Evolutionary conservation across 1,140 invertebrate genomes (phyloP).

Genomic region (Drosophila watanabei): DNA sequence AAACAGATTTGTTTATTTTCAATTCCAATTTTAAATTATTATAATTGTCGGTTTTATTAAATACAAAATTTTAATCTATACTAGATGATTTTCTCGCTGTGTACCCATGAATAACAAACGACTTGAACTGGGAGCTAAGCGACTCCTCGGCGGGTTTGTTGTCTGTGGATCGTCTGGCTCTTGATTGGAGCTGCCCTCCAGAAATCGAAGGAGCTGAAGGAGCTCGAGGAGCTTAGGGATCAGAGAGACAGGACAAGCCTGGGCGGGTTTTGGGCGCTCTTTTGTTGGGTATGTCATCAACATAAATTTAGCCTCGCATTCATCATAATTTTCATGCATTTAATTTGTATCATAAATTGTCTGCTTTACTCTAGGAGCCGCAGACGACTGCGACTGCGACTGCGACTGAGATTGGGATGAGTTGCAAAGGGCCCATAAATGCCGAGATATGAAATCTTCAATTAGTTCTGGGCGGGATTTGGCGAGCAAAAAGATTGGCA

Average conservation of each 20-base stretch:
- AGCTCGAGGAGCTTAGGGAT: constrained; percentile 21
- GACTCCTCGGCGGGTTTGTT: constrained; percentile 20
- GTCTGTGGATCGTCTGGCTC: constrained; percentile 69
- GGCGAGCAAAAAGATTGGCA: neutral
- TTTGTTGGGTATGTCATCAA: constrained; percentile 73
- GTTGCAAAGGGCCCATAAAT: constrained; percentile 40
- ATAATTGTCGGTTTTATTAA: no score
- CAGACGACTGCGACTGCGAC: constrained; percentile 5
- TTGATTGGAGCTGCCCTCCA: constrained; percentile 68
- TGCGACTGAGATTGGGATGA: constrained; percentile 40
- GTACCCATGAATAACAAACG: constrained; percentile 22
- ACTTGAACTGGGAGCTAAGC: constrained; percentile 24
- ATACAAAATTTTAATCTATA: no score
- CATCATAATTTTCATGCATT: constrained; percentile 83
- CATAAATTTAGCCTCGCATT: constrained; percentile 82
- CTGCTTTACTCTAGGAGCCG: constrained; percentile 46
- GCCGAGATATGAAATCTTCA: constrained; percentile 50
- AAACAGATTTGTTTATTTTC: no score
- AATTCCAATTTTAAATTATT: no score
- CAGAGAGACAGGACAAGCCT: neutral
- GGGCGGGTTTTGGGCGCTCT: constrained; percentile 38
- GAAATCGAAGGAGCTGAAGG: constrained; percentile 13
- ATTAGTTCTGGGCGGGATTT: constrained; percentile 45
- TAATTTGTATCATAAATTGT: constrained; percentile 81
- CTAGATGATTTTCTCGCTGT: neutral